A percentile compares a stretch with the other conserved stretches of the same genome.
These are phyloP conservation scores for Gymnorhina tibicen DNA, from an alignment of 2,113 vertebrate species.

Conservation along the genomic window DNA sequence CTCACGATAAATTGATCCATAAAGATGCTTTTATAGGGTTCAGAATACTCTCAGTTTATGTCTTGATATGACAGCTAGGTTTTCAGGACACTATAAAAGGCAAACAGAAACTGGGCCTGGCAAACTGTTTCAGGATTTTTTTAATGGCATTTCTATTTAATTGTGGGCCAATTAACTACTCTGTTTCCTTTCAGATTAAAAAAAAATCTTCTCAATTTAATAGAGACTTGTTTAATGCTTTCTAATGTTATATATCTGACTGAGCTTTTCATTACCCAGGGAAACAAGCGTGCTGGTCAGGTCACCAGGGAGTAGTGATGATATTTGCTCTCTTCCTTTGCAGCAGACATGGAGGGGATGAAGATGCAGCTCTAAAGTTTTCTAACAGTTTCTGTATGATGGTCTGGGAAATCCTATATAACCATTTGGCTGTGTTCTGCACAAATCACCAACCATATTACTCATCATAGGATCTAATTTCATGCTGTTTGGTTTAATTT, in stretches of 20 bases:
- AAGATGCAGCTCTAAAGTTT: not conserved
- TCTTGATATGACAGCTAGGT: not conserved
- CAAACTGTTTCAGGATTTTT: conserved; percentile 24
- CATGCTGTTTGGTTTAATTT: not conserved
- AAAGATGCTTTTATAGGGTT: not conserved
- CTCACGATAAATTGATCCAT: not conserved
- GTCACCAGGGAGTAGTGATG: not conserved
- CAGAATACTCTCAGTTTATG: conserved; percentile 16
- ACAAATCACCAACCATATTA: not conserved
- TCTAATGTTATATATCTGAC: conserved; percentile 43
- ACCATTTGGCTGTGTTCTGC: not conserved
- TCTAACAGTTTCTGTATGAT: not conserved
- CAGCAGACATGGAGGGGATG: not conserved
- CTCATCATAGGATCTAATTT: not conserved
- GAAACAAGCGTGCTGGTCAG: conserved; percentile 30
- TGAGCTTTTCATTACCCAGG: conserved; percentile 59
- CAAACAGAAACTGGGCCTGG: conserved; percentile 28
- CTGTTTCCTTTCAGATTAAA: conserved; percentile 52
- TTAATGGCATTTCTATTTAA: conserved; percentile 59
- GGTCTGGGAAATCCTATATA: not conserved
- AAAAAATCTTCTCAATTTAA: conserved; percentile 39
- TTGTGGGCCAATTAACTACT: conserved; percentile 55
- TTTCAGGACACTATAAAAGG: not conserved
- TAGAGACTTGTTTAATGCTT: conserved; percentile 56
- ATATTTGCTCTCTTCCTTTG: not conserved